Percentiles rank a stretch among this genome's conserved stretches.
Conservation (phyloP, 2,797 vertebrate genomes). For the Chrysocyon brachyurus region DNA sequence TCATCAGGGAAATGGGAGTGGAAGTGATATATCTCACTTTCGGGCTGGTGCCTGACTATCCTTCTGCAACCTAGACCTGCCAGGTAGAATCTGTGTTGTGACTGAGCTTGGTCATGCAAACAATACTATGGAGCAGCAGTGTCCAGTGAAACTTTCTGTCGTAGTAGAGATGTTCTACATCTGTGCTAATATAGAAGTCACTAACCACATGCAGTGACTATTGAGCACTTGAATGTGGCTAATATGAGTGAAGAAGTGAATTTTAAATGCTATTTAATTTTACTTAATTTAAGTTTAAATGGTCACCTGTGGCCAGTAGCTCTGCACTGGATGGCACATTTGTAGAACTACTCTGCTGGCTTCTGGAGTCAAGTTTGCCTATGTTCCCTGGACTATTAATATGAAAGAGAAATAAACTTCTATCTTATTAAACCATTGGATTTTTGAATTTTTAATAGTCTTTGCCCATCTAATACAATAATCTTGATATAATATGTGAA, state of each 20-base stretch:
- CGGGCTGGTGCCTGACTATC: neutral
- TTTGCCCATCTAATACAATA: neutral
- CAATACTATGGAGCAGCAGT: neutral
- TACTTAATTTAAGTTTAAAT: neutral
- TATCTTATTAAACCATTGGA: neutral
- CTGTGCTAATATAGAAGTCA: neutral
- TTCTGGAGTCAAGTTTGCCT: neutral
- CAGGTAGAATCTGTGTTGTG: neutral
- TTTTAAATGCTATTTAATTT: conserved; percentile 21
- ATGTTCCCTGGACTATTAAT: neutral
- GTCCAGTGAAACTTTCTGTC: neutral
- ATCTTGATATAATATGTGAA: neutral
- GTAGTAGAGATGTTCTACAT: neutral
- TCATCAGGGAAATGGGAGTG: neutral
- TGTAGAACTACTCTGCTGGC: neutral
- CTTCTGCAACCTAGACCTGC: neutral
- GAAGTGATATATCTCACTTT: neutral
- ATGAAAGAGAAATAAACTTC: conserved; percentile 21
- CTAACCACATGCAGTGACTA: neutral
- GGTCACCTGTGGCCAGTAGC: neutral
- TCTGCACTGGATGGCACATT: neutral
- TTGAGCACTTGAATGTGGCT: neutral
- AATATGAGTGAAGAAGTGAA: neutral
- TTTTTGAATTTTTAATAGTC: neutral
- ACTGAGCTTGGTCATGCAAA: neutral